phyloP scores from a whole-genome alignment of 2,797 vertebrate species.

The Leptatherina wallacei region DNA sequence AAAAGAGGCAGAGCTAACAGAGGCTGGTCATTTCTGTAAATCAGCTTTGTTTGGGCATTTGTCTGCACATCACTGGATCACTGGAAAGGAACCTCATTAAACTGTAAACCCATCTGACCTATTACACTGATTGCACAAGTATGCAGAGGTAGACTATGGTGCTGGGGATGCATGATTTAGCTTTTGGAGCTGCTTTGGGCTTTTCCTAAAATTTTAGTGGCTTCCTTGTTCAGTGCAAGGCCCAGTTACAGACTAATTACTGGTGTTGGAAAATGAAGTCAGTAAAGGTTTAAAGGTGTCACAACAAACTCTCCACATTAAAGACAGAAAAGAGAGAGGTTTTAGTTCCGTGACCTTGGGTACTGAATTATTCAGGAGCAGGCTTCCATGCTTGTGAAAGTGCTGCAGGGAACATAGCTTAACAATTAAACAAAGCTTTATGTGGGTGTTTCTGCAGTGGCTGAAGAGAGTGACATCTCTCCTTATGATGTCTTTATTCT shows the following conservation, averaged over 20 bases:
- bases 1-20: conserved; percentile 25
- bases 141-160: background rate
- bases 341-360: conserved; percentile 76
- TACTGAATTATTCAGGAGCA: conserved; percentile 77
- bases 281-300: conserved; percentile 54
- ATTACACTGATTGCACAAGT: conserved; percentile 14
- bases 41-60: conserved; percentile 33
- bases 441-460: conserved; percentile 48
- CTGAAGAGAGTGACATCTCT: conserved; percentile 17
- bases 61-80: conserved; percentile 18
- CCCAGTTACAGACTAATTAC: conserved; percentile 31
- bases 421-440: conserved; percentile 72
- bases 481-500: conserved; percentile 8
- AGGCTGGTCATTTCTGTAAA: conserved; percentile 32
- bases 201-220: background rate
- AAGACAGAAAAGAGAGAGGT: conserved; percentile 29
- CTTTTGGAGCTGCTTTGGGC: conserved; percentile 9
- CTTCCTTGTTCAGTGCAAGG: conserved; percentile 13
- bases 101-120: conserved; percentile 6
- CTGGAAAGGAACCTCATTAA: conserved; percentile 1
- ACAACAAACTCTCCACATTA: conserved; percentile 61
- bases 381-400: conserved; percentile 67
- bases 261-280: conserved; percentile 25
- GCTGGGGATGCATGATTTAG: background rate
- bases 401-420: conserved; percentile 70